A percentile compares a stretch with the other conserved stretches of the same genome.
Evolutionary conservation across 2,113 vertebrate species (phyloP).

Genomic region (Agelaius tricolor): DNA sequence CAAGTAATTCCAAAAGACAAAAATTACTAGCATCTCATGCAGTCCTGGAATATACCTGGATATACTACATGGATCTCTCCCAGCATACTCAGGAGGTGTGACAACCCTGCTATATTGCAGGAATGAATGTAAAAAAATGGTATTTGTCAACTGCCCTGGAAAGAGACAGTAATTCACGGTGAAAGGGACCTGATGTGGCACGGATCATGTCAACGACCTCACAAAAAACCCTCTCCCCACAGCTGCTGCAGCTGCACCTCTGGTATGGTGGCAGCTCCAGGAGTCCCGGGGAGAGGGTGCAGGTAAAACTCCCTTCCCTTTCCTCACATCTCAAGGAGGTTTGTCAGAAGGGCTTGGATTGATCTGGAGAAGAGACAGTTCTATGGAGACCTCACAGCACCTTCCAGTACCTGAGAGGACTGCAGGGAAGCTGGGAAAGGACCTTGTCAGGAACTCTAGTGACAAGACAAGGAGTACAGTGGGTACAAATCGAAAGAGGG

Average conservation of each 20-base stretch:
- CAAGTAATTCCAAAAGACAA: not conserved
- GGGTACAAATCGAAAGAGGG: not conserved
- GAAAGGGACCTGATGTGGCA: not conserved
- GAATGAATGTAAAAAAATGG: not conserved
- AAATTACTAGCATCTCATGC: not conserved
- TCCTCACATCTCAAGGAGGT: not conserved
- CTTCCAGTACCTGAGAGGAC: not conserved
- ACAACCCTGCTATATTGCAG: not conserved
- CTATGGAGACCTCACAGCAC: not conserved
- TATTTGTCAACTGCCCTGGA: not conserved
- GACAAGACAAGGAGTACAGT: not conserved
- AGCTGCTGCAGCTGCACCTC: not conserved
- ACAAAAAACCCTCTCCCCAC: not conserved
- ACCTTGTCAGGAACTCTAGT: not conserved
- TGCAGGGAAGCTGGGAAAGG: not conserved
- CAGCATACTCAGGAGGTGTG: fast-evolving
- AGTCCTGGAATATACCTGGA: too few species aligned
- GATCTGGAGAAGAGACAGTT: not conserved
- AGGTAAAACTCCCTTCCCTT: not conserved
- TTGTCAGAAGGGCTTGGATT: not conserved
- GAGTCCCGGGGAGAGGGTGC: not conserved
- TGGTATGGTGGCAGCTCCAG: not conserved
- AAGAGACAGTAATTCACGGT: not conserved
- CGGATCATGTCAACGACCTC: not conserved
- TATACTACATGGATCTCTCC: not conserved